Conservation (phyloP, 1,140 invertebrate species). For the Drosophila sproati region DNA sequence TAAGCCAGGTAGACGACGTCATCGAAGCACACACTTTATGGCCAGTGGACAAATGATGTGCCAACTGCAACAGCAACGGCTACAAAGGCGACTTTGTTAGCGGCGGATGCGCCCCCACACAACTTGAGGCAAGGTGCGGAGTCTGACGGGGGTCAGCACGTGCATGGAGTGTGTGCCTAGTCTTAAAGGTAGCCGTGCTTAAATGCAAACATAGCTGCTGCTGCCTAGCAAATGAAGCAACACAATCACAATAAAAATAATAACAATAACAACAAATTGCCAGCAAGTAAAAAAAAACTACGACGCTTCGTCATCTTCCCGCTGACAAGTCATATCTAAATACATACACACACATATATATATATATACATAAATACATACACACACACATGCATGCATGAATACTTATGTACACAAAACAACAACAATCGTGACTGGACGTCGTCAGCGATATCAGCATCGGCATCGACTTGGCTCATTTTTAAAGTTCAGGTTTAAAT, state of each 20-base stretch:
- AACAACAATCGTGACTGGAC: conserved; percentile 43
- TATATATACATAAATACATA: background rate
- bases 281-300: conserved; percentile 32
- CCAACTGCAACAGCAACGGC: conserved; percentile 4
- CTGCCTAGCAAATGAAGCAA: conserved; percentile 44
- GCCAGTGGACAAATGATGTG: conserved; percentile 19
- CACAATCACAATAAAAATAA: conserved; percentile 61
- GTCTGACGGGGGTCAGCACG: background rate
- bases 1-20: conserved; percentile 6
- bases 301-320: conserved; percentile 64
- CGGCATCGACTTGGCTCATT: conserved; percentile 53
- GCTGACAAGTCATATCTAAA: conserved; percentile 2
- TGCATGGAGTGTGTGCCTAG: background rate
- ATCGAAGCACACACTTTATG: conserved; percentile 8
- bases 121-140: too few relatives aligned
- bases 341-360: conserved; percentile 3
- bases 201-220: conserved; percentile 13
- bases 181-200: background rate
- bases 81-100: background rate
- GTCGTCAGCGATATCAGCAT: conserved; percentile 8
- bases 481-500: conserved; percentile 66
- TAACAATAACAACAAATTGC: conserved; percentile 44
- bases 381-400: background rate
- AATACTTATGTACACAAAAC: conserved; percentile 7
- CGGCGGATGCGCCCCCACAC: conserved; percentile 12